Evolutionary conservation across 1,140 invertebrate genomes (phyloP), one percentile per base, ranked within the genome.

Genomic region (Heterodera carotae): DNA sequence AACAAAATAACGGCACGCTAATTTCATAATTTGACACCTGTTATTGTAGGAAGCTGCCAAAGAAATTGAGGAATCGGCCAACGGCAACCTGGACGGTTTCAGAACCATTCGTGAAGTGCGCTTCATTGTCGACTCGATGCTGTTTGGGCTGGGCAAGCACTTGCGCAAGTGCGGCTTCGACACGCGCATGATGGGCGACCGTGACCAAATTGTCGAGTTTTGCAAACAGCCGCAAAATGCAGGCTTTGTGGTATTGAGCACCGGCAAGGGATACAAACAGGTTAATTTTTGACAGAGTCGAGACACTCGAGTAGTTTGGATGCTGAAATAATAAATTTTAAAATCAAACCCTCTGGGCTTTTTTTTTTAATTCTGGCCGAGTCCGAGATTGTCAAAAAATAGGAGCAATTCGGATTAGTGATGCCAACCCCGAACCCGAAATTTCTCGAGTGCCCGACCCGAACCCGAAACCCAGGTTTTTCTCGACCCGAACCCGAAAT

Each of bases 151-250:
- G 39, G 91, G 90, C 0, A 90, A 89, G 76, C 89, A 90, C 79
- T 86, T 93, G 34, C 88, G 92, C 59, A 90, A 90, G 83, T 91
- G 91, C 85, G 92, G 92, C 1, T 90, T 92, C n/a, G 91, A 93
- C 85, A 91, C 91, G 2, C 75, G 88, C 22, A 90, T 91, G 59
- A 76, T 91, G 33, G 87, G 90, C 31, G 79, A 79, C 27, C 79
- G 78, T 15, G 60, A 79, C 29, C 36, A 72, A 48, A 36, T 79
- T 18, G 59, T 75, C 15, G 60, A 80, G 64, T 80, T 72, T 67
- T 79, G 78, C 60, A 59, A 74, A 18, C 39, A 31, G 15, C 43
- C 69, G 25, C 12, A 60, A 25, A 33, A 79, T 39, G 7, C 33
- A 22, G 53, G 53, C 56, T 67, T 80, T 60, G 34, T 80, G 31